Base-by-base conservation (phyloP, 2,797 vertebrate species). In the Falco naumanni region DNA sequence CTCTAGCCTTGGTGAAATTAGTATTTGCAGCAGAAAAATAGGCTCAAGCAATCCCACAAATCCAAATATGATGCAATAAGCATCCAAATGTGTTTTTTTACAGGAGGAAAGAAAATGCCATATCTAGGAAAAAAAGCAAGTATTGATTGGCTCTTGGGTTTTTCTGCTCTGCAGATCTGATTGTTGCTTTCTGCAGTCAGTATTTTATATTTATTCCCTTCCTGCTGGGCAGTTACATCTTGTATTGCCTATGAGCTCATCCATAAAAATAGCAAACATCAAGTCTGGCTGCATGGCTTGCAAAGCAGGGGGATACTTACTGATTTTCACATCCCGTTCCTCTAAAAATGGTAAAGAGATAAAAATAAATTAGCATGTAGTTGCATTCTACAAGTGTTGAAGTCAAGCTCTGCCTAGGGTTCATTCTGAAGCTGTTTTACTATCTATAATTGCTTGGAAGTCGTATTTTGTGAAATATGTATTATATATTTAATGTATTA, bases 21-120 rank as follows among this genome's bases (percentile, higher is more conserved):
- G 17, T 5, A 9, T 13, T 25, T 24, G 25, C 11, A 5, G 53
- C 16, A 9, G 31, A 11, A 34, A 37, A 43, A 6, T 12, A 6
- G 11, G 33, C 48, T 25, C 48, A 13, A 13, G 34, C 34, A 11
- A 22, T 45, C 11, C 37, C 19, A 2, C 16, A 29, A 29, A 18
- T 12, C 24, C 54, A 39, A 28, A 9, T 1, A 10, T 0, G n/a
- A 39, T 0, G n/a, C 41, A 15, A 17, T 16, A 18, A 45, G 4
- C 1, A 17, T 10, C 37, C 47, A 9, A 16, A 8, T 1, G 56
- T 34, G 16, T 6, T 24, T 56, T 43, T 43, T 37, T 25, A 25
- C 2, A 28, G 65, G 34, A 43, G 19, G 66, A 24, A 24, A 16
- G 17, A 50, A 70, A 50, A 41, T 1, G 53, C 43, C 8, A 2